Evolutionary conservation across 1,140 invertebrate species (phyloP).

Genomic region (Euura lappo): DNA sequence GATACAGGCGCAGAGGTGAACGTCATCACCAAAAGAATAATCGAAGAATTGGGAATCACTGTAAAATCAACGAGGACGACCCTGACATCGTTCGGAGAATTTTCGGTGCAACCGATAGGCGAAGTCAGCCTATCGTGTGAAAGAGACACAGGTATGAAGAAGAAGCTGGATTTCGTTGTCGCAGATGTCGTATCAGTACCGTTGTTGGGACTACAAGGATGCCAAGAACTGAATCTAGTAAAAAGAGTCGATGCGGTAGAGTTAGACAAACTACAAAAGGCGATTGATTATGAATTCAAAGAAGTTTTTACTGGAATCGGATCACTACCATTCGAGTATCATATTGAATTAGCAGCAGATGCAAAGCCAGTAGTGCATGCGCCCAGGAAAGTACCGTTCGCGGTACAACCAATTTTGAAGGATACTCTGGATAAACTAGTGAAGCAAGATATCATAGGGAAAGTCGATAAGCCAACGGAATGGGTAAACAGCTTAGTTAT

Average conservation of each 20-base stretch:
- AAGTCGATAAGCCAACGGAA: slow-evolving; percentile 45
- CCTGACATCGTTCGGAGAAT: slow-evolving; percentile 11
- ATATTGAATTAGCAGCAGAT: slow-evolving; percentile 32
- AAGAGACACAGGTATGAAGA: background rate
- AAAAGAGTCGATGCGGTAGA: background rate
- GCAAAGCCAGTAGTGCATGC: slow-evolving; percentile 31
- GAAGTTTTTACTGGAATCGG: slow-evolving; percentile 25
- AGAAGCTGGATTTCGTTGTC: background rate
- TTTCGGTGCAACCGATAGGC: slow-evolving; percentile 7
- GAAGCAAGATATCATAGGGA: slow-evolving; percentile 31
- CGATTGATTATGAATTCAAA: background rate
- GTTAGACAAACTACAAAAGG: background rate
- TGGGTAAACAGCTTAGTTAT: slow-evolving; percentile 49
- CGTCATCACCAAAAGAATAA: too few relatives aligned
- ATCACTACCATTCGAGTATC: slow-evolving; percentile 26
- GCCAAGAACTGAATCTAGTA: background rate
- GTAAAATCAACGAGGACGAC: slow-evolving; percentile 6
- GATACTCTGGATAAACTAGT: slow-evolving; percentile 38
- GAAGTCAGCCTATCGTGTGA: background rate
- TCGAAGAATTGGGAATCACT: slow-evolving; percentile 3
- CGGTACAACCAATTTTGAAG: slow-evolving; percentile 39
- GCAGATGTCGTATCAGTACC: background rate
- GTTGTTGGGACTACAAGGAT: background rate
- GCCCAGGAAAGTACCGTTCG: slow-evolving; percentile 39
- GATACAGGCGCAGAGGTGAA: too few relatives aligned